Evolutionary conservation across 2,113 vertebrate genomes (phyloP), one percentile per base, ranked within the genome.

Genomic region (Mustelus asterias): DNA sequence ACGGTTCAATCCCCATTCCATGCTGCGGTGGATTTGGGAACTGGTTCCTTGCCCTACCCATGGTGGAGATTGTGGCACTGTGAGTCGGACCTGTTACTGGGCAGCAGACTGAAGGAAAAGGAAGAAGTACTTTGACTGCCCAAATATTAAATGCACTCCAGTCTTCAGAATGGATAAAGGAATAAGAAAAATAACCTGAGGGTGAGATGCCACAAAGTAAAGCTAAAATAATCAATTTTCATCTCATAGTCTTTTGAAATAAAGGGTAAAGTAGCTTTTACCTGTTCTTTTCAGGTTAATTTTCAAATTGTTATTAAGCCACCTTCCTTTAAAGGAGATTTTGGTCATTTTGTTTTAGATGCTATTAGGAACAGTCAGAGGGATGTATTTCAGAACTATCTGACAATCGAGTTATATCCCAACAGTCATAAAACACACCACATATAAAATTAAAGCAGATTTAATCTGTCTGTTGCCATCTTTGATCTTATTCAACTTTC

Each of bases 331-430:
- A 72, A 95, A 95, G 24, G 67, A 95, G 93, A 48, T 20, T 72
- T 89, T 58, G 33, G 33, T 83, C 13, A 83, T 83, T 83, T 26
- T 95, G 20, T 44, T 95, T 48, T 18, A 48, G 24, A 29, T 95
- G 70, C 72, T 95, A 95, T 72, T 95, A 72, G 67, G 67, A 48
- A 72, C 93, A 48, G 37, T 72, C 93, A 70, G 48, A 48, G 67
- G 41, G 37, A 95, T 95, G 70, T 95, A 95, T 95, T 95, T 95
- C 37, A 72, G 65, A 44, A 95, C 67, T 48, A 48, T 94, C 20
- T 69, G 65, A 70, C 92, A 70, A 41, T 3, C 67, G 93, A 95
- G 26, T 95, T 72, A 72, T 72, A 72, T 95, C 10, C 93, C 67
- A 72, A 94, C 37, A 95, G 67, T 29, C 24, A 18, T 95, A 72